Conservation (phyloP, 2,888 invertebrate genomes). For the Chalcosyrphus nemorum region DNA sequence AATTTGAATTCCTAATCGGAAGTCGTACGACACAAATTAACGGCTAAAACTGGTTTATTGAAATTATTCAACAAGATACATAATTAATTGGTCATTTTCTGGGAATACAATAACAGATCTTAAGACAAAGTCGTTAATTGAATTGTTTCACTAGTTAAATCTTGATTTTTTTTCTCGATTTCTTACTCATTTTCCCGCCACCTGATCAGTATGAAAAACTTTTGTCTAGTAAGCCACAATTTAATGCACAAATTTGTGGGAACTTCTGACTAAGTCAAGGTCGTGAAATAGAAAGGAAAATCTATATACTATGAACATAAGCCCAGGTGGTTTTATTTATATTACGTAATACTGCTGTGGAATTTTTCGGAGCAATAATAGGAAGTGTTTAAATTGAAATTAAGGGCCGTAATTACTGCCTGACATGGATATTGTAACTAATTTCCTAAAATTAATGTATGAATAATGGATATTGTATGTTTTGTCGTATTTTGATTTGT, state of each 20-base stretch:
- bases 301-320: neutral
- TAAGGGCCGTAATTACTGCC: neutral
- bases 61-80: neutral
- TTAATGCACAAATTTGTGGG: neutral
- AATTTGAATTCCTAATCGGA: neutral
- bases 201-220: neutral
- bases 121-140: neutral
- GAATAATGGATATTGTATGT: too few relatives aligned
- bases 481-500: too few relatives aligned
- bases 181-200: neutral
- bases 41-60: neutral
- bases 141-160: neutral
- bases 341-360: neutral
- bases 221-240: neutral
- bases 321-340: neutral
- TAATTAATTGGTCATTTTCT: neutral
- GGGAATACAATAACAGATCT: neutral
- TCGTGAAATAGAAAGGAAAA: constrained; percentile 1
- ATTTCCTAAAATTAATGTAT: too few relatives aligned
- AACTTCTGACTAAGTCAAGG: constrained; percentile 2
- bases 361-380: neutral
- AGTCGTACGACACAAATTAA: neutral
- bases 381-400: neutral
- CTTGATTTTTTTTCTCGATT: neutral
- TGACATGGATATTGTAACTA: neutral